These are phyloP conservation scores for Yponomeuta sedellus DNA, from an alignment of 2,888 invertebrate species.

Conservation along the genomic window DNA sequence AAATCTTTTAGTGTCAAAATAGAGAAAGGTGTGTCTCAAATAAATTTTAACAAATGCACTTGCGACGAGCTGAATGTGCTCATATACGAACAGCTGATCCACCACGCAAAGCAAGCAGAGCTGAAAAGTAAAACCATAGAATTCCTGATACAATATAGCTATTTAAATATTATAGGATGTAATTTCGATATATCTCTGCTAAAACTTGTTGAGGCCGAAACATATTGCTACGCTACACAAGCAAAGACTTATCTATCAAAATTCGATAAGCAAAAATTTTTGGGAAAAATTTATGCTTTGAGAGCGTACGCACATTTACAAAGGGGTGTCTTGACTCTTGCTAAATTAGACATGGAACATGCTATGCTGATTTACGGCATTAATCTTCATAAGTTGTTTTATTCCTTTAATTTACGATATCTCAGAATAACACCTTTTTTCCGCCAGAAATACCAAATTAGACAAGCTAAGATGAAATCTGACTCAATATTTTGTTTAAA, in stretches of 20 bases:
- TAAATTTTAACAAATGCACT: conserved; percentile 51
- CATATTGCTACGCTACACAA: conserved; percentile 28
- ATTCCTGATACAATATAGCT: conserved; percentile 46
- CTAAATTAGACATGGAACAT: conserved; percentile 47
- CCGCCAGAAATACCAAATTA: conserved; percentile 37
- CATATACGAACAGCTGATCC: conserved; percentile 55
- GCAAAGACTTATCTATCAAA: conserved; percentile 5
- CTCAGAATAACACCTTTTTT: conserved; percentile 19
- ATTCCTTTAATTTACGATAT: conserved; percentile 38
- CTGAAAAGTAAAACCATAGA: conserved; percentile 50
- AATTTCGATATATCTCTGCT: conserved; percentile 39
- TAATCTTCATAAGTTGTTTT: conserved; percentile 44
- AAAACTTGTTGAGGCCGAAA: conserved; percentile 52
- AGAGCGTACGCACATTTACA: conserved; percentile 47
- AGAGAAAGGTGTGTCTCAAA: conserved; percentile 52
- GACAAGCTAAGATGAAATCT: conserved; percentile 36
- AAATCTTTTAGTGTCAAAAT: conserved; percentile 42
- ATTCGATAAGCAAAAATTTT: conserved; percentile 42
- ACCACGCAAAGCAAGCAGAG: conserved; percentile 61
- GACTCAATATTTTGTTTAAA: conserved; percentile 62
- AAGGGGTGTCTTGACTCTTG: conserved; percentile 36
- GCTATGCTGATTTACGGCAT: conserved; percentile 49
- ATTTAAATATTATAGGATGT: conserved; percentile 47
- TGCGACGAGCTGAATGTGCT: conserved; percentile 55
- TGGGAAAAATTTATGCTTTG: conserved; percentile 54